These are phyloP conservation scores for Nasonia oneida DNA, from an alignment of 2,888 invertebrate species.

Conservation along the genomic window DNA sequence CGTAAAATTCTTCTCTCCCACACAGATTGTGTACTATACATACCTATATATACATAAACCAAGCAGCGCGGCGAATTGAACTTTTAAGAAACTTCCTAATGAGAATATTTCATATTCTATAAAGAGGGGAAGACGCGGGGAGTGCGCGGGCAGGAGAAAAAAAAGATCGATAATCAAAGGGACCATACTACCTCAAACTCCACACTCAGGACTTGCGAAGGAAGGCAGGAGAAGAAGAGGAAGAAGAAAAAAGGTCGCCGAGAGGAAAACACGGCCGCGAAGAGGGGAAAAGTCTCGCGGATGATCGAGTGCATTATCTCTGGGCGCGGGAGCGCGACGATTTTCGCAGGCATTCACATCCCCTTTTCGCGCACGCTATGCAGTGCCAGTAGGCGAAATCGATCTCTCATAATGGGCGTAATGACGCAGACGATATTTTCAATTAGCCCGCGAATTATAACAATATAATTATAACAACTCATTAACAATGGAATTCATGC, in stretches of 20 bases:
- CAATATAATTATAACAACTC: no score
- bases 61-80: neutral
- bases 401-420: neutral
- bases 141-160: neutral
- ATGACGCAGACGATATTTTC: neutral
- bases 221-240: neutral
- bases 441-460: neutral
- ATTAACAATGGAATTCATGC: no score
- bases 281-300: conserved; percentile 1
- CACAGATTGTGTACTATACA: neutral
- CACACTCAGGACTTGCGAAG: conserved; percentile 36
- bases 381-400: no score
- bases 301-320: conserved; percentile 4
- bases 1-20: neutral
- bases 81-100: conserved; percentile 60
- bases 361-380: no score
- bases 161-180: neutral
- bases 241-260: neutral
- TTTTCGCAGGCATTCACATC: neutral
- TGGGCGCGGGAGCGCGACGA: neutral
- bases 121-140: neutral
- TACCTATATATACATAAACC: neutral
- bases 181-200: no score
- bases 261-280: conserved; percentile 6
- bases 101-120: conserved; percentile 59